Evolutionary conservation across 2,113 vertebrate species (phyloP).

Genomic region (Pteruthius melanotis): DNA sequence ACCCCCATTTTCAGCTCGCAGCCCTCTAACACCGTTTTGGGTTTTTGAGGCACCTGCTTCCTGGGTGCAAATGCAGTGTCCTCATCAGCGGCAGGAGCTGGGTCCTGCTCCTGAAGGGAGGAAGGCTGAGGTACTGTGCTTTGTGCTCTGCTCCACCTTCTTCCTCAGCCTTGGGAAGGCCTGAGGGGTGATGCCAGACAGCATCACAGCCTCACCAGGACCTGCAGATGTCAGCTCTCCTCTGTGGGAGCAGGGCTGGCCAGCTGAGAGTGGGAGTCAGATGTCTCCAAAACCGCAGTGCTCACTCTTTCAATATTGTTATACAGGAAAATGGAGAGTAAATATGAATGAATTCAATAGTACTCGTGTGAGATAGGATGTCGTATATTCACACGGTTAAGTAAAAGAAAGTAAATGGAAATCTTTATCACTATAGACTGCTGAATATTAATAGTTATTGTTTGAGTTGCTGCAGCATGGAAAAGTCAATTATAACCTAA

Average conservation of each 20-base stretch:
- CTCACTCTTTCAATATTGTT: constrained; percentile 15
- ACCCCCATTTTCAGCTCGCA: background rate
- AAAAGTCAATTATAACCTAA: constrained; percentile 73
- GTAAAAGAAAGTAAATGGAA: constrained; percentile 69
- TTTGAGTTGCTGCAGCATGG: constrained; percentile 62
- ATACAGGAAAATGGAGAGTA: constrained; percentile 39
- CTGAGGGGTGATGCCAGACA: background rate
- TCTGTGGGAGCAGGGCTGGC: background rate
- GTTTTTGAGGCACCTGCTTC: background rate
- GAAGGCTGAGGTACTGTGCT: background rate
- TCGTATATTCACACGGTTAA: constrained; percentile 35
- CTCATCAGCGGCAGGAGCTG: background rate
- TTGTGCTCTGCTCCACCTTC: background rate
- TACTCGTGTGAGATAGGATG: constrained; percentile 47
- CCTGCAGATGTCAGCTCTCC: background rate
- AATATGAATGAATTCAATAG: constrained; percentile 61
- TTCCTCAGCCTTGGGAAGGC: background rate
- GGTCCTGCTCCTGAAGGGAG: background rate
- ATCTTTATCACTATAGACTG: constrained; percentile 70
- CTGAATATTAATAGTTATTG: constrained; percentile 75
- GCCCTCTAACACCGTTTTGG: background rate
- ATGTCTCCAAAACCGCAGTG: background rate
- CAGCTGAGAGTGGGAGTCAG: background rate
- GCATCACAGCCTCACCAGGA: background rate
- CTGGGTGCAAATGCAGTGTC: accelerated